Conservation (phyloP, 2,888 invertebrate species). For the Eugnorisma glareosa region DNA sequence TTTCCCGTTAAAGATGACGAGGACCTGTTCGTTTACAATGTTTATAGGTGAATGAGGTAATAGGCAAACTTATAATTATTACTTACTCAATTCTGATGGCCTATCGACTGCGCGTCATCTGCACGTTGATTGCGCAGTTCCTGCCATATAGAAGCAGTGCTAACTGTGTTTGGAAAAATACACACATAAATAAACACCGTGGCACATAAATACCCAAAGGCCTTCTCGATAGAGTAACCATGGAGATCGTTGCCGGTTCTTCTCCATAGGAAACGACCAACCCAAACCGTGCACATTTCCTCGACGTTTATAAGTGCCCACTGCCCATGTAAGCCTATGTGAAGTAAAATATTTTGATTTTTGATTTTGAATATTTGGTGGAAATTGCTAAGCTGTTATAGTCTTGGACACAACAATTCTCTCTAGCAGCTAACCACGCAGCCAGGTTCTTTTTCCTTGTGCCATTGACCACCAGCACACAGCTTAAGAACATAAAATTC, state of each 20-base stretch:
- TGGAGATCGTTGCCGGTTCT: too few relatives aligned
- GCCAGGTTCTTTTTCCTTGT: neutral
- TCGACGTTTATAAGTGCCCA: too few relatives aligned
- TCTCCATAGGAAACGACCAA: too few relatives aligned
- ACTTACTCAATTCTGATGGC: neutral
- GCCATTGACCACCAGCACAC: neutral
- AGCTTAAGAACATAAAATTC: neutral
- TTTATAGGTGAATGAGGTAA: neutral
- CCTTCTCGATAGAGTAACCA: too few relatives aligned
- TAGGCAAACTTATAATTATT: neutral
- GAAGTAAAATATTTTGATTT: too few relatives aligned
- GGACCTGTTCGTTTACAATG: slow-evolving; percentile 6
- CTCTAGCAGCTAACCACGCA: neutral
- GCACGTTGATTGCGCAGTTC: neutral
- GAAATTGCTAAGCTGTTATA: neutral
- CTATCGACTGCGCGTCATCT: neutral
- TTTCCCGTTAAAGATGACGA: slow-evolving; percentile 4
- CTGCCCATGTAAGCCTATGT: too few relatives aligned
- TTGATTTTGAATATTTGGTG: too few relatives aligned
- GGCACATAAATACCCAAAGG: too few relatives aligned
- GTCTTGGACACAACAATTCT: neutral
- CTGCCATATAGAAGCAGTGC: neutral
- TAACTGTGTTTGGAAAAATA: neutral
- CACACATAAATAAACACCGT: neutral
- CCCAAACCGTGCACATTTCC: too few relatives aligned